A percentile compares a stretch with the other conserved stretches of the same genome.
Conservation (phyloP, 2,888 invertebrate genomes). For the Lycocerus yunnanus region DNA sequence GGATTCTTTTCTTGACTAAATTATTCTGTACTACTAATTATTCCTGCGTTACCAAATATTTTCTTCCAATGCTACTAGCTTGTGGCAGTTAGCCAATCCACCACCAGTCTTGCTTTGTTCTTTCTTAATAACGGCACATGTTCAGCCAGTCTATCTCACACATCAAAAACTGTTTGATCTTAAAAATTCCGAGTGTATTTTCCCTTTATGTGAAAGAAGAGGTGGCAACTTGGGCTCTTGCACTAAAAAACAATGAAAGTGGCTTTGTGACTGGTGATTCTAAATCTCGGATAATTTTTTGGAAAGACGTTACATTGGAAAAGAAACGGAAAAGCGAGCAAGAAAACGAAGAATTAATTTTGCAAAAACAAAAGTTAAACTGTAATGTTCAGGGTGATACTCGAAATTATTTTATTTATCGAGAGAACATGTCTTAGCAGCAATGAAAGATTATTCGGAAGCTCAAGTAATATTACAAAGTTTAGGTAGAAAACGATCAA, state of each 20-base stretch:
- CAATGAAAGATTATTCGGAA: conserved; percentile 97
- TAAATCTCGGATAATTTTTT: conserved; percentile 83
- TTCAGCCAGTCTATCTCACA: too few relatives aligned
- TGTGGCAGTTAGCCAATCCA: too few relatives aligned
- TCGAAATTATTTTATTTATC: conserved; percentile 93
- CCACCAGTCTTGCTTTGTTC: too few relatives aligned
- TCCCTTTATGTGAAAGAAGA: conserved; percentile 89
- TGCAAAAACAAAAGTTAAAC: conserved; percentile 82
- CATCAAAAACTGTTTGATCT: conserved; percentile 93
- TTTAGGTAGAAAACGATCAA: conserved; percentile 81
- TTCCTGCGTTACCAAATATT: too few relatives aligned
- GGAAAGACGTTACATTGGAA: conserved; percentile 85
- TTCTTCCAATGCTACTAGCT: too few relatives aligned
- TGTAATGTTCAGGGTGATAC: conserved; percentile 83
- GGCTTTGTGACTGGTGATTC: conserved; percentile 82
- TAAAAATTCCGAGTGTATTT: conserved; percentile 83
- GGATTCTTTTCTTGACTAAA: too few relatives aligned
- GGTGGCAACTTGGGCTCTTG: conserved; percentile 85
- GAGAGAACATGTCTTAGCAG: conserved; percentile 89
- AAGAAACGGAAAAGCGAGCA: conserved; percentile 65
- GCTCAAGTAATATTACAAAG: conserved; percentile 93
- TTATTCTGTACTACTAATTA: too few relatives aligned
- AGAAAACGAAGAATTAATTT: conserved; percentile 66
- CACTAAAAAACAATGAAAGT: conserved; percentile 69
- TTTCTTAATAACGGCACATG: too few relatives aligned